These are phyloP conservation scores for Thamnophis elegans DNA, from an alignment of 2,797 vertebrate species.

Conservation along the genomic window DNA sequence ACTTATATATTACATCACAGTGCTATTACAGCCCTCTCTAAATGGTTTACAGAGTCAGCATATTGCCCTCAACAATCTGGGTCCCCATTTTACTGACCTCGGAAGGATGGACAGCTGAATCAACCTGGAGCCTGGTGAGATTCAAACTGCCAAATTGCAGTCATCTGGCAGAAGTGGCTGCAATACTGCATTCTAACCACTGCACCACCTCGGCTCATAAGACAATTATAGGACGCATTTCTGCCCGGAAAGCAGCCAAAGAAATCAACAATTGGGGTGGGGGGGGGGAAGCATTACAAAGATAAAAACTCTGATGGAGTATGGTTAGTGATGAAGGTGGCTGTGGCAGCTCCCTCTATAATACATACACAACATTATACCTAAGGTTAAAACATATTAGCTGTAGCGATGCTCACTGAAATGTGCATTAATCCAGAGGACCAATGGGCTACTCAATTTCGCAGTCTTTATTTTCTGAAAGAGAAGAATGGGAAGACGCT, in stretches of 20 bases:
- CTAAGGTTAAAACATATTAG: not conserved
- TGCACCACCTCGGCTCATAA: no score
- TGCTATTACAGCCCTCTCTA: no score
- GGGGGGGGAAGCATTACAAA: not conserved
- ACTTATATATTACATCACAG: no score
- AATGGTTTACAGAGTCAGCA: no score
- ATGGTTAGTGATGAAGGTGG: not conserved
- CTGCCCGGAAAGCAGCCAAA: not conserved
- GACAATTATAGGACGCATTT: not conserved
- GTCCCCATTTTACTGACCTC: no score
- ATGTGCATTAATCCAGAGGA: not conserved
- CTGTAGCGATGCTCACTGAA: not conserved
- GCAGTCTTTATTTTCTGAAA: constrained; percentile 4
- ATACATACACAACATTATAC: not conserved
- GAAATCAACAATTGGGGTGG: not conserved
- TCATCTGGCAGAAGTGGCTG: no score
- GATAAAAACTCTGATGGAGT: not conserved
- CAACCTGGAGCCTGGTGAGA: no score
- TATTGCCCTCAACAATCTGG: no score
- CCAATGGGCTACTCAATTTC: constrained; percentile 1
- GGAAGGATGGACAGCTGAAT: no score
- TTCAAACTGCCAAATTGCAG: no score
- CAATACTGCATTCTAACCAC: no score
- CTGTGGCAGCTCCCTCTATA: not conserved
- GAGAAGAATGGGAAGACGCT: not conserved